Conservation (phyloP, 2,888 invertebrate genomes). For the Cheilosia vulpina region DNA sequence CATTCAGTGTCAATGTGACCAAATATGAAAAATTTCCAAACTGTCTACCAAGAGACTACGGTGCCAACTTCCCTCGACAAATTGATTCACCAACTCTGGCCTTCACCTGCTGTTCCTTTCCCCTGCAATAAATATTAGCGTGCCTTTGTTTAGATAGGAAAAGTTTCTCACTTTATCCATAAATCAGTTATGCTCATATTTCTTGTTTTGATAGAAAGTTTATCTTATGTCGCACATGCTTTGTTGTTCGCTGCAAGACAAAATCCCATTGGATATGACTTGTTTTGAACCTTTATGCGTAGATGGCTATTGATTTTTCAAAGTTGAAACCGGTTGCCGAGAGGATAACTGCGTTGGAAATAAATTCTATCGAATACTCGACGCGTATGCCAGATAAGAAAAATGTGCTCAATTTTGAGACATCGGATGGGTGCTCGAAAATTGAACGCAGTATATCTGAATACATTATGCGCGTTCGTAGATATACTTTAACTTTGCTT, state of each 20-base stretch:
- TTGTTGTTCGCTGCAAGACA: constrained; percentile 22
- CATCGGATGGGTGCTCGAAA: constrained; percentile 17
- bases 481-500: neutral
- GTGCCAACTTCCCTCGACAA: constrained; percentile 24
- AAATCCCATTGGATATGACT: constrained; percentile 5
- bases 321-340: neutral
- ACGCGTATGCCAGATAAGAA: neutral
- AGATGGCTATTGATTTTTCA: constrained; percentile 31
- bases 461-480: neutral
- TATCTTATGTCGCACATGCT: constrained; percentile 18
- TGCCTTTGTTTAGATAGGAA: constrained; percentile 37
- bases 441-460: constrained; percentile 10
- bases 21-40: too few relatives aligned
- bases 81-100: constrained; percentile 43
- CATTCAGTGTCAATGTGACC: constrained; percentile 11
- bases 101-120: constrained; percentile 29
- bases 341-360: neutral
- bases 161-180: constrained; percentile 49
- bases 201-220: constrained; percentile 26
- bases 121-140: constrained; percentile 16
- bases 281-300: constrained; percentile 14
- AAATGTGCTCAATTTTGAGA: constrained; percentile 6
- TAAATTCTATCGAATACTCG: neutral
- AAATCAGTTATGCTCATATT: constrained; percentile 44
- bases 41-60: constrained; percentile 16